Evolutionary conservation across 2,113 vertebrate species (phyloP), one percentile per base, ranked within the genome.

Genomic region (Carassius carassius): DNA sequence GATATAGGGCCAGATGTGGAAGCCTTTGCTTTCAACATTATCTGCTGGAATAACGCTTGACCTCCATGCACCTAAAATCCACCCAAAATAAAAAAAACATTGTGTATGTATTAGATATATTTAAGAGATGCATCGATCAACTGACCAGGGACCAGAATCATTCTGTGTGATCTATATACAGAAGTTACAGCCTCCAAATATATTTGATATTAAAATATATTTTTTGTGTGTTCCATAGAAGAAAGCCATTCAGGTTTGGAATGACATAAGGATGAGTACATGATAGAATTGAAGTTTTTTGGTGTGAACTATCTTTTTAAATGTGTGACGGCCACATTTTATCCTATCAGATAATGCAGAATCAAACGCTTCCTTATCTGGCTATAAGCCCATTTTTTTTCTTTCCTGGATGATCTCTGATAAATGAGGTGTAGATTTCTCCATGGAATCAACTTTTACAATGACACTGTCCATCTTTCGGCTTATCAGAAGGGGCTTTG

Each of bases 21-120:
- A 81, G 51, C 84, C 83, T 86, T 87, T 84, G 80, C 82, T 86
- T 78, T 62, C 69, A 58, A 21, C 58, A 54, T 29, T 65, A 77
- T 72, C 84, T 81, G 41, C 81, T 62, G 82, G 70, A 80, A 81
- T 85, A 51, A 63, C 82, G 56, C 62, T 78, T 87, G 74, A 87
- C 74, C 84, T 84, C 25, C 56, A 41, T 41, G 79, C 60, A 32
- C 37, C 41, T 60, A 58, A 78, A 75, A 47, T 49, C n/a, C 77
- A 44, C 21, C 11, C 21, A 37, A 60, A 69, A 69, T 37, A 5
- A 21, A 21, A 70, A 49, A 16, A 16, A 70, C 3, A 29, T 2
- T 72, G 32, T 70, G 51, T 2, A 54, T 54, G 7, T 17, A 19
- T 51, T 51, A 51, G 1, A 51, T 16, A 51, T 51, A 51, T 51